Percentiles rank a stretch among this genome's conserved stretches.
These are phyloP conservation scores for Nymphalis polychloros DNA, from an alignment of 2,888 invertebrate species.

Conservation along the genomic window DNA sequence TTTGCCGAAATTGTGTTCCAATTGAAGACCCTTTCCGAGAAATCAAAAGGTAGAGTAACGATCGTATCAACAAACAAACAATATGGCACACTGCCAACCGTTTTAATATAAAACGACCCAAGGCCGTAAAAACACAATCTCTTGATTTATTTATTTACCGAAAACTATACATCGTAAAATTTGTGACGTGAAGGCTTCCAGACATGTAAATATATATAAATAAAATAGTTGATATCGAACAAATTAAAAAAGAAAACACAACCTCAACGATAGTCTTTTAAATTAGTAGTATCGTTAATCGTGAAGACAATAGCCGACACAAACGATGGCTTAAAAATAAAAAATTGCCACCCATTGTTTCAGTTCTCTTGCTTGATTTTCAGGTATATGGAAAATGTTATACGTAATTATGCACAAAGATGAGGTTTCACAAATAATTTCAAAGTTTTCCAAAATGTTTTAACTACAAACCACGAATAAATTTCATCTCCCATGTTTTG, in stretches of 20 bases:
- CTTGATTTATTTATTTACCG: slow-evolving; percentile 34
- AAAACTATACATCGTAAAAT: slow-evolving; percentile 31
- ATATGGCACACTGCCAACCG: slow-evolving; percentile 33
- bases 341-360: too few species aligned
- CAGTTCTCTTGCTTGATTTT: too few species aligned
- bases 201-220: slow-evolving; percentile 10
- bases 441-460: too few species aligned
- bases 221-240: not conserved
- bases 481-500: too few species aligned
- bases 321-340: too few species aligned
- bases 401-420: too few species aligned
- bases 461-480: too few species aligned
- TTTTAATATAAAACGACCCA: slow-evolving; percentile 30
- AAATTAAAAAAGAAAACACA: slow-evolving; percentile 3
- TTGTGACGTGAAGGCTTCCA: slow-evolving; percentile 26
- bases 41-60: slow-evolving; percentile 18
- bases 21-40: not conserved
- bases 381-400: too few species aligned
- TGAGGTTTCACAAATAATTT: too few species aligned
- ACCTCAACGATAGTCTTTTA: not conserved
- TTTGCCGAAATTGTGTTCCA: not conserved
- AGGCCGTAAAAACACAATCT: slow-evolving; percentile 25
- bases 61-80: slow-evolving; percentile 29
- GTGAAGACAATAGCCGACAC: too few species aligned
- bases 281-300: too few species aligned